Evolutionary conservation across 2,888 invertebrate genomes (phyloP), one percentile per base, ranked within the genome.

Genomic region (Microchrysa polita): DNA sequence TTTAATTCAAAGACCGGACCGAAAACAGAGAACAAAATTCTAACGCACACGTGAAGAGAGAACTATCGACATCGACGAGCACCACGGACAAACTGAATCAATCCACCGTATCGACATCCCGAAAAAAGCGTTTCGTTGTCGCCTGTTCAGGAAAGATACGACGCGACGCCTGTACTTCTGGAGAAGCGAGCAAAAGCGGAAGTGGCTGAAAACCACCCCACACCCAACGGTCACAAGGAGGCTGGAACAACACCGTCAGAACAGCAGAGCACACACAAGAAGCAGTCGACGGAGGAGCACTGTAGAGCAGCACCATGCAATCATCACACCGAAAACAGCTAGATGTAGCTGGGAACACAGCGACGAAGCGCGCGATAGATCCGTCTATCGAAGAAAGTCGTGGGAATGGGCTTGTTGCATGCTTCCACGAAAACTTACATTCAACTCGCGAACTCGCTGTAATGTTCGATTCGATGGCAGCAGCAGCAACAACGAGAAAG

Each of bases 1-100:
- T 34, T 34, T 1, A 61, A 40, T 60, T 48, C 44, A 65, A 65
- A 44, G 22, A 48, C 44, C 10, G 48, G 44, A 1, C 40, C 10
- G 65, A 61, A n/a, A 16, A 12, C 34, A 9, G 14, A 34, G 42
- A 60, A 16, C 20, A 40, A n/a, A 61, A 42, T 10, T 18, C 42
- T 44, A 65, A 9, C 65, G 42, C 65, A 55, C 27, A 34, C 4
- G 27, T 34, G 27, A n/a, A n/a, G n/a, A n/a, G n/a, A n/a, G n/a
- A 48, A 48, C 48, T 48, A 48, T 12, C 48, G 53, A n/a, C n/a
- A 20, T 34, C 42, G 48, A 65, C 48, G 65, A 65, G 44, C 20
- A 65, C 65, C 65, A 65, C 65, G n/a, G 48, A 48, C 65, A 48
- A 65, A 65, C 65, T 65, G 65, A 65, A 22, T 5, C 27, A 34